Evolutionary conservation across 2,113 vertebrate species (phyloP), one percentile per base, ranked within the genome.

Genomic region (mouse (Mus musculus)): DNA sequence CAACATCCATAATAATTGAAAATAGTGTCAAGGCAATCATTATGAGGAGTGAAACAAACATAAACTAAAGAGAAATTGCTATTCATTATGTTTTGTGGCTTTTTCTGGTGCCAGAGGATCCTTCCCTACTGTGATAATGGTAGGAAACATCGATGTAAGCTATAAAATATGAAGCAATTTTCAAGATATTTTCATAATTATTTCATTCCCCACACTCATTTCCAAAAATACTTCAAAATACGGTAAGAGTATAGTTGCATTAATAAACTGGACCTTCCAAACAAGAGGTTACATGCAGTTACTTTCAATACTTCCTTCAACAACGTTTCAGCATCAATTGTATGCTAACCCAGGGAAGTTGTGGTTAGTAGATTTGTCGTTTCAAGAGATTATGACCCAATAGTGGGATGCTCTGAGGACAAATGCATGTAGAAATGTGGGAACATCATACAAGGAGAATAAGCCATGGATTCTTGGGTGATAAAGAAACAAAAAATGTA

Each of bases 181-280:
- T 88, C 69, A 92, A 93, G 92, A 95, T 92, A 95, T 90, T 96
- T 94, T 96, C 93, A 87, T 97, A 96, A 97, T 96, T 96, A 96
- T 96, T 96, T 97, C 52, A 96, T 93, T 94, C 56, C 13, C 30
- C 52, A 76, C 2, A 39, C 26, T 84, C n/a, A 26, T 96, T 94
- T 86, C 85, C 42, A 93, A 92, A 95, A 96, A 90, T 86, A 71
- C 76, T 52, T 89, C 26, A 52, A 94, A 69, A 61, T 92, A 78
- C 4, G 19, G 7, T 89, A 93, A 59, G 17, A 12, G 22, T 56
- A 8, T 3, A 52, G 54, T 65, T 61, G 69, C 46, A 28, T 76
- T 81, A 69, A 84, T 49, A 33, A 69, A 46, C 56, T 22, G 22
- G 85, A 71, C n/a, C 5, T 61, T 88, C 30, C 42, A 63, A 85